Conservation (phyloP, 2,888 invertebrate genomes). For the Zonitis immaculata region DNA sequence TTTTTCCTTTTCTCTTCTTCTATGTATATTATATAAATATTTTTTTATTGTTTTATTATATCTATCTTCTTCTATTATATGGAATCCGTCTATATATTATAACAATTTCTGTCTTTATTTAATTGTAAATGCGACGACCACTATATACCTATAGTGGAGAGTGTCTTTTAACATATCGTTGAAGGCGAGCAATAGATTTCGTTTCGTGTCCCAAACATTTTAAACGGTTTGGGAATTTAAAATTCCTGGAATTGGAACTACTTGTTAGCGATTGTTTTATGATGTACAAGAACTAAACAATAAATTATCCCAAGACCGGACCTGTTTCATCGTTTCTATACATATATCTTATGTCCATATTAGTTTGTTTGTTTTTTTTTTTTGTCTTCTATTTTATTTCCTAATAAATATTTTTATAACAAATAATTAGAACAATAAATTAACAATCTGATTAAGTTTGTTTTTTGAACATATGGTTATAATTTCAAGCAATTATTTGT, state of each 20-base stretch:
- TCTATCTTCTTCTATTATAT: background rate
- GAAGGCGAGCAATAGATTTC: conserved; percentile 46
- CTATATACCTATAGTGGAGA: too few species aligned
- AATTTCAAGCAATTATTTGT: too few species aligned
- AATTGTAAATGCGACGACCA: background rate
- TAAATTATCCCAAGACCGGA: conserved; percentile 18
- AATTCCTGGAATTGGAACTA: conserved; percentile 48
- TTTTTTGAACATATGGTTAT: too few species aligned
- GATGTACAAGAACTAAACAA: conserved; percentile 23
- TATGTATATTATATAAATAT: conserved; percentile 35
- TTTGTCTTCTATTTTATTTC: conserved; percentile 4
- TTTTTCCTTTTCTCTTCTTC: conserved; percentile 24
- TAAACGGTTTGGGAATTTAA: conserved; percentile 48
- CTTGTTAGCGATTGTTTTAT: conserved; percentile 48
- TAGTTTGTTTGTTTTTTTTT: background rate
- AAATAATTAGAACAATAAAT: conserved; percentile 9
- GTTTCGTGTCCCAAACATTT: conserved; percentile 49
- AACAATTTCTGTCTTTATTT: conserved; percentile 1
- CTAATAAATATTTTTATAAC: conserved; percentile 9
- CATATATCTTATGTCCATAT: too few species aligned
- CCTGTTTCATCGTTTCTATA: background rate
- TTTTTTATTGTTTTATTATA: conserved; percentile 21
- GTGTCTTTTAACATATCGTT: conserved; percentile 42
- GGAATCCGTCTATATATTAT: too few species aligned
- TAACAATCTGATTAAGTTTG: background rate